A percentile compares a stretch with the other conserved stretches of the same genome.
phyloP scores from a whole-genome alignment of 2,888 invertebrate genomes.

The Meloe dianella region DNA sequence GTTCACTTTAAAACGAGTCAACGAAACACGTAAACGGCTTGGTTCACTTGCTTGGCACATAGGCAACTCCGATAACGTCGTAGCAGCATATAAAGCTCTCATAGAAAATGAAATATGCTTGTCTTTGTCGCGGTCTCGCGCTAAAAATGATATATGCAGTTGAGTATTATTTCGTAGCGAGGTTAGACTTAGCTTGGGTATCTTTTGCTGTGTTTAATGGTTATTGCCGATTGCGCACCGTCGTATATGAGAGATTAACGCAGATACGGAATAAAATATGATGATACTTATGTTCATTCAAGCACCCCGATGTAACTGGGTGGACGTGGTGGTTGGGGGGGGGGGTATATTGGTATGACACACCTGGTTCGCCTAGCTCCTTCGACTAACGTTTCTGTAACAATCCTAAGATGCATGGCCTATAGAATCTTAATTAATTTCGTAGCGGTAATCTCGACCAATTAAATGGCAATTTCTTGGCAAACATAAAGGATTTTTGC shows the following conservation, averaged over 20 bases:
- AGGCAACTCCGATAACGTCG: constrained; percentile 56
- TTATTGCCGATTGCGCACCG: constrained; percentile 55
- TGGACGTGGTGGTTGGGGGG: constrained; percentile 20
- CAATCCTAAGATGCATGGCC: constrained; percentile 59
- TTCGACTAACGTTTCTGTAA: constrained; percentile 17
- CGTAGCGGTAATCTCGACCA: constrained; percentile 58
- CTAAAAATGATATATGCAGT: constrained; percentile 52
- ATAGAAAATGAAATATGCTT: constrained; percentile 58
- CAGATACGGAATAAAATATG: constrained; percentile 55
- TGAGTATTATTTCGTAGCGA: constrained; percentile 52
- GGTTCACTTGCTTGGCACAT: constrained; percentile 40
- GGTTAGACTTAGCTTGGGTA: constrained; percentile 54
- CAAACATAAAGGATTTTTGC: constrained; percentile 61
- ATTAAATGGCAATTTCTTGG: constrained; percentile 61
- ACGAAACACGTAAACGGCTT: constrained; percentile 20
- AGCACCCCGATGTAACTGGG: constrained; percentile 24
- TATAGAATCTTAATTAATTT: constrained; percentile 62
- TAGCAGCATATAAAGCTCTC: constrained; percentile 53
- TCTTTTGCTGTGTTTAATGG: constrained; percentile 57
- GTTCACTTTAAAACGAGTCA: constrained; percentile 13
- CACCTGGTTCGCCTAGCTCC: constrained; percentile 45
- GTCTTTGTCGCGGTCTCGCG: constrained; percentile 50
- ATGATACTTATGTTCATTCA: constrained; percentile 44
- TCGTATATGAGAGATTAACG: constrained; percentile 55
- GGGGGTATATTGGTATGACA: constrained; percentile 34